Conservation (phyloP, 2,113 vertebrate species). For the Meles meles region DNA sequence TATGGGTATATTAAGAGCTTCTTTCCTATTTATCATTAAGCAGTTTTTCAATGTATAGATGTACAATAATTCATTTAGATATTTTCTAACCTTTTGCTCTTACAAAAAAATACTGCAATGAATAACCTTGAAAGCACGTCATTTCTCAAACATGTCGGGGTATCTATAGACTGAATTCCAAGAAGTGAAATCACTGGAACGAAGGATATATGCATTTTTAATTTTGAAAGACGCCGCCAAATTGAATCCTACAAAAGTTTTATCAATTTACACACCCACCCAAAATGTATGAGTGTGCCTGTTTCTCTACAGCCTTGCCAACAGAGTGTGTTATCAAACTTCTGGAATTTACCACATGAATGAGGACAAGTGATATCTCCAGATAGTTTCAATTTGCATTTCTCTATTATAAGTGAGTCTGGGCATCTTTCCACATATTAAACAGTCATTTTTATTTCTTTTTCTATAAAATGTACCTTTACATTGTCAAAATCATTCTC, state of each 20-base stretch:
- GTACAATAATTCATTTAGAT: slow-evolving; percentile 23
- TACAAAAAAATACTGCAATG: neutral
- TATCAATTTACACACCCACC: neutral
- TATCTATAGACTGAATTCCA: slow-evolving; percentile 24
- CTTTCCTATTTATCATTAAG: neutral
- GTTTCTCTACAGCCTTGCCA: neutral
- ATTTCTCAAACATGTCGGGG: slow-evolving; percentile 22
- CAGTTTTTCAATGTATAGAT: neutral
- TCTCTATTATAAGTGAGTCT: slow-evolving; percentile 35
- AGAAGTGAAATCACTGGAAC: slow-evolving; percentile 17
- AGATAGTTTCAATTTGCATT: slow-evolving; percentile 14
- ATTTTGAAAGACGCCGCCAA: slow-evolving; percentile 37
- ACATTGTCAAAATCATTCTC: neutral
- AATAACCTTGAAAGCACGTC: neutral
- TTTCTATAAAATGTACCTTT: neutral
- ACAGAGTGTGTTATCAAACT: neutral
- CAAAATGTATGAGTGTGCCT: neutral
- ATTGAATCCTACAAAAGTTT: neutral
- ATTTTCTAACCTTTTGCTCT: neutral
- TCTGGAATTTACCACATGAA: neutral
- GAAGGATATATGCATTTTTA: slow-evolving; percentile 39
- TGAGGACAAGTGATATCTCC: neutral
- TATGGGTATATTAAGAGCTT: neutral
- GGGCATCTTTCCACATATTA: neutral
- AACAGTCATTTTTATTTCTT: slow-evolving; percentile 7